Conservation (phyloP, 1,140 invertebrate species). For the Ridgeia piscesae region DNA sequence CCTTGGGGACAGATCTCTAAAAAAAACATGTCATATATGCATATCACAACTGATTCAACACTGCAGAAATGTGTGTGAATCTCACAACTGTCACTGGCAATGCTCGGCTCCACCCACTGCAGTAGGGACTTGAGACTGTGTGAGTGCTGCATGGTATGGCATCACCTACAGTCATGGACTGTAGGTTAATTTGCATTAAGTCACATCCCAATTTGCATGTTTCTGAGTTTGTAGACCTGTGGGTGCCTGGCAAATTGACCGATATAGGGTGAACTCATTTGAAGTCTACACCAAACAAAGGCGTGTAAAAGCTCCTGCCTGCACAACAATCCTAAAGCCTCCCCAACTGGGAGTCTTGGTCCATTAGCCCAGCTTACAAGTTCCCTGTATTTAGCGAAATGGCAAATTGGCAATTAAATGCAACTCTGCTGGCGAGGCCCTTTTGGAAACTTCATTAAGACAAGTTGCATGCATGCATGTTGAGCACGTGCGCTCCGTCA, state of each 20-base stretch:
- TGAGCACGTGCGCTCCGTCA: not conserved
- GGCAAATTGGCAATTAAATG: not conserved
- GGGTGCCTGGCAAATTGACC: not conserved
- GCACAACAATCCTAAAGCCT: not conserved
- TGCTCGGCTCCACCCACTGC: too few species aligned
- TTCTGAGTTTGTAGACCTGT: not conserved
- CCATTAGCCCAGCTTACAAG: not conserved
- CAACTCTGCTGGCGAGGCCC: not conserved
- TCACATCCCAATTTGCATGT: not conserved
- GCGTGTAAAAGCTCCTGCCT: not conserved
- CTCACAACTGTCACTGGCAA: too few species aligned
- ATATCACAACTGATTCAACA: too few species aligned
- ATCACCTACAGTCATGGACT: too few species aligned
- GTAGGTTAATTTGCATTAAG: not conserved
- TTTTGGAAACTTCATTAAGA: not conserved
- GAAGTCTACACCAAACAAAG: not conserved
- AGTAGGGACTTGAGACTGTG: too few species aligned
- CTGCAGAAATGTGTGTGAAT: too few species aligned
- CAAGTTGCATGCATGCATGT: not conserved
- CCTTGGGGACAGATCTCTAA: too few species aligned
- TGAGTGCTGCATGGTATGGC: too few species aligned
- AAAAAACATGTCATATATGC: too few species aligned
- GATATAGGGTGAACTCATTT: not conserved
- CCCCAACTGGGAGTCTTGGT: not conserved
- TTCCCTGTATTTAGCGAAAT: not conserved